These are phyloP conservation scores for Drosophila paranaensis DNA, from an alignment of 2,888 invertebrate genomes.

Conservation along the genomic window DNA sequence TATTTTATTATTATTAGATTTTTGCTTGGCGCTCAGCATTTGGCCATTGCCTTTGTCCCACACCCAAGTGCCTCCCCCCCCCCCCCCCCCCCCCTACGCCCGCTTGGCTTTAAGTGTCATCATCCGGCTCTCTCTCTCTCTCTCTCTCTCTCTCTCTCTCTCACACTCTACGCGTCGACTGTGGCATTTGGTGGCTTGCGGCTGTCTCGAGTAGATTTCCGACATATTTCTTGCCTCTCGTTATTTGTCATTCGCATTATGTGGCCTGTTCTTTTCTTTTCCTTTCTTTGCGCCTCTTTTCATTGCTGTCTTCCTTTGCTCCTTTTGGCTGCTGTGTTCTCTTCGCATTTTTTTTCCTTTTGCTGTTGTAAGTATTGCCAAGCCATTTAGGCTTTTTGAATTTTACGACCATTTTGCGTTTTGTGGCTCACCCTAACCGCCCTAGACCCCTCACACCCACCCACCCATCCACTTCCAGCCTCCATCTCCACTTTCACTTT, in stretches of 20 bases:
- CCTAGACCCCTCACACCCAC: no score
- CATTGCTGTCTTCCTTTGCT: slow-evolving; percentile 6
- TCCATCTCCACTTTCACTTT: background rate
- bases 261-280: slow-evolving; percentile 15
- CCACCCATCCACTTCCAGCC: background rate
- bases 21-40: slow-evolving; percentile 51
- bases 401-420: slow-evolving; percentile 77
- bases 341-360: slow-evolving; percentile 21
- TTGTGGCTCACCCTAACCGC: slow-evolving; percentile 55
- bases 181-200: slow-evolving; percentile 56
- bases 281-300: slow-evolving; percentile 1
- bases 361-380: slow-evolving; percentile 54
- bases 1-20: slow-evolving; percentile 79
- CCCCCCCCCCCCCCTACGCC: background rate
- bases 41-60: slow-evolving; percentile 52
- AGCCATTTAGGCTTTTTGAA: slow-evolving; percentile 74
- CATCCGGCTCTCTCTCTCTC: slow-evolving; percentile 33
- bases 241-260: slow-evolving; percentile 75
- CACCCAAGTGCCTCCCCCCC: background rate
- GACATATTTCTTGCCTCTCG: slow-evolving; percentile 72
- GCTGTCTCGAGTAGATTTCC: slow-evolving; percentile 74
- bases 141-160: slow-evolving; percentile 31
- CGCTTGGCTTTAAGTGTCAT: slow-evolving; percentile 61
- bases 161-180: slow-evolving; percentile 35
- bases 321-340: slow-evolving; percentile 1